These are phyloP conservation scores for Tenebrosternarchus preto DNA, from an alignment of 2,113 vertebrate species.

Conservation along the genomic window DNA sequence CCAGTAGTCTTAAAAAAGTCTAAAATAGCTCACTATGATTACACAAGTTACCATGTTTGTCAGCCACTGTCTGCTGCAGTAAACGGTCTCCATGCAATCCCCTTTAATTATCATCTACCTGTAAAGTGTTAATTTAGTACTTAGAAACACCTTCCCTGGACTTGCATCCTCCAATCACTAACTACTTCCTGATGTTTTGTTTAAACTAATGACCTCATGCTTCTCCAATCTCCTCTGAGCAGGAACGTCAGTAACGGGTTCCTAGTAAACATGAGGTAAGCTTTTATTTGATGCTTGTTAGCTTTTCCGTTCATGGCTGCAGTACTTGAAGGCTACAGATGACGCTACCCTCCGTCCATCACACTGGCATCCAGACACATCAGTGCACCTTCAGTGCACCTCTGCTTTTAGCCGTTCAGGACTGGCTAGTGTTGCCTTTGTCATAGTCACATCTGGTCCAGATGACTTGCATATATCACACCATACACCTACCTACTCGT, in stretches of 20 bases:
- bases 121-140: conserved; percentile 7
- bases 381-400: background rate
- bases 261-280: conserved; percentile 43
- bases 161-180: conserved; percentile 8
- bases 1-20: background rate
- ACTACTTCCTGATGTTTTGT: conserved; percentile 42
- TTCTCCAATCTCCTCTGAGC: background rate
- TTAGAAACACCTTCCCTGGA: conserved; percentile 4
- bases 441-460: background rate
- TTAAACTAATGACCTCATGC: conserved; percentile 46
- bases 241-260: conserved; percentile 36
- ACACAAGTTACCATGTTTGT: background rate
- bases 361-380: background rate
- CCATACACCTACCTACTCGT: background rate
- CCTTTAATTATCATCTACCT: conserved; percentile 15
- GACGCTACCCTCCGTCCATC: background rate
- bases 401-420: background rate
- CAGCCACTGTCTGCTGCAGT: conserved; percentile 10
- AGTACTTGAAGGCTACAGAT: background rate
- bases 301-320: conserved; percentile 40
- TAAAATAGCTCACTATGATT: background rate
- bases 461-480: too few relatives aligned
- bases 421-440: background rate
- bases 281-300: conserved; percentile 8
- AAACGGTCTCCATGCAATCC: background rate